These are phyloP conservation scores for Miichthys miiuy DNA, from an alignment of 2,797 vertebrate species.

Conservation along the genomic window DNA sequence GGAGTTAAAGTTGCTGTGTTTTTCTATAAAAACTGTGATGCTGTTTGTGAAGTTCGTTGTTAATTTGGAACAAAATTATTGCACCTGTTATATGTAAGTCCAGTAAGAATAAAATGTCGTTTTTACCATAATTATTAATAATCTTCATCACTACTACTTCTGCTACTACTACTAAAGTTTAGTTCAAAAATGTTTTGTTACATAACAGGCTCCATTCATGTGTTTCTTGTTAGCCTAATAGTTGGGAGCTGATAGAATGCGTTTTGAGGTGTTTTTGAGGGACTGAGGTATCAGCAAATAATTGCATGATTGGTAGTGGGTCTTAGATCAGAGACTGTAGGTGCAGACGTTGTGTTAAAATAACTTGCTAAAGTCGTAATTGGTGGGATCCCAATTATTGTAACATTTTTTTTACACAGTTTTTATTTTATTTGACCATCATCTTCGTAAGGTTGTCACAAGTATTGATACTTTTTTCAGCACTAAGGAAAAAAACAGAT, in stretches of 20 bases:
- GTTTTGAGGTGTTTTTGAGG: not conserved
- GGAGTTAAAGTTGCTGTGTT: not conserved
- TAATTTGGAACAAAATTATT: not conserved
- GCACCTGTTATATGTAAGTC: not conserved
- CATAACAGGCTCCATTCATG: not conserved
- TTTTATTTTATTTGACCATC: slow-evolving; percentile 5
- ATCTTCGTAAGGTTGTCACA: too few relatives aligned
- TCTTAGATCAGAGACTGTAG: not conserved
- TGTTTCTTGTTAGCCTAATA: not conserved
- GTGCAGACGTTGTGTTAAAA: not conserved
- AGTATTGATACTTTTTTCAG: too few relatives aligned
- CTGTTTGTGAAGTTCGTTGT: not conserved
- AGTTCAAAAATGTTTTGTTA: not conserved
- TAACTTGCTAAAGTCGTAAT: not conserved
- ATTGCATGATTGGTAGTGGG: not conserved
- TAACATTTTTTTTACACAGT: too few relatives aligned
- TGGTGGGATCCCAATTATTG: not conserved
- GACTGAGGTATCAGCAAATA: not conserved
- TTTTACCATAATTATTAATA: not conserved
- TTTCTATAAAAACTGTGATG: not conserved
- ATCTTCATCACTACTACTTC: not conserved
- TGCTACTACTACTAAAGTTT: not conserved
- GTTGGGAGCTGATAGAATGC: not conserved
- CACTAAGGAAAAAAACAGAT: too few relatives aligned
- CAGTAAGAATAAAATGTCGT: not conserved